phyloP scores from a whole-genome alignment of 2,797 vertebrate genomes.

The Eulemur albifrons region DNA sequence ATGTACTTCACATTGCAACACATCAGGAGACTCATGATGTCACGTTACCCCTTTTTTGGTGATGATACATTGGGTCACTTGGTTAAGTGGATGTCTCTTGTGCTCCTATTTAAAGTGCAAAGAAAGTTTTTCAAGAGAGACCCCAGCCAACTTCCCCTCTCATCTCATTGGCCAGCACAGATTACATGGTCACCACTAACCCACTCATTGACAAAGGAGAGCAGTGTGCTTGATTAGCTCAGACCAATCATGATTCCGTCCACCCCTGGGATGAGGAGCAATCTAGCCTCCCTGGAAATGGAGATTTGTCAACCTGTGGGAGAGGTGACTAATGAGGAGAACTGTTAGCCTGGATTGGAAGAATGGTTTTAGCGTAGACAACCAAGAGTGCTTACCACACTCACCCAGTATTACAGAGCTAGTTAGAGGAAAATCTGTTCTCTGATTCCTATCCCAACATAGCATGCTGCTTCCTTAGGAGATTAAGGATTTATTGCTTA shows the following conservation, averaged over 20 bases:
- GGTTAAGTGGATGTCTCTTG: neutral
- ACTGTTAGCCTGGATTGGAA: neutral
- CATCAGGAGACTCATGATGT: neutral
- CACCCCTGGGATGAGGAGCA: neutral
- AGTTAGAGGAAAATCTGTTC: neutral
- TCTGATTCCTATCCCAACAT: constrained; percentile 49
- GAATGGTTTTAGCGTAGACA: neutral
- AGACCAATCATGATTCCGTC: neutral
- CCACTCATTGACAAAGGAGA: neutral
- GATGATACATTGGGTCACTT: neutral
- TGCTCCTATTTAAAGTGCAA: neutral
- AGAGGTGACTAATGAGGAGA: neutral
- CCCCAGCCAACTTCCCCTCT: neutral
- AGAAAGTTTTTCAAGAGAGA: neutral
- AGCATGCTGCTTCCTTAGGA: constrained; percentile 22
- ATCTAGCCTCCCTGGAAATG: neutral
- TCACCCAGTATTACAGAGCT: neutral
- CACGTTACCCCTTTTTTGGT: neutral
- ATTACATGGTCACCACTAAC: neutral
- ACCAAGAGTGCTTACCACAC: neutral
- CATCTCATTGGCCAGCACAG: neutral
- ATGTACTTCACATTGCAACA: neutral
- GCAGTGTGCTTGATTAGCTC: neutral
- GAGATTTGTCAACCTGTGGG: neutral
- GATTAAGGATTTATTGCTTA: constrained; percentile 69